Evolutionary conservation across 2,888 invertebrate genomes (phyloP).

Genomic region (Himalopsyche anomala): DNA sequence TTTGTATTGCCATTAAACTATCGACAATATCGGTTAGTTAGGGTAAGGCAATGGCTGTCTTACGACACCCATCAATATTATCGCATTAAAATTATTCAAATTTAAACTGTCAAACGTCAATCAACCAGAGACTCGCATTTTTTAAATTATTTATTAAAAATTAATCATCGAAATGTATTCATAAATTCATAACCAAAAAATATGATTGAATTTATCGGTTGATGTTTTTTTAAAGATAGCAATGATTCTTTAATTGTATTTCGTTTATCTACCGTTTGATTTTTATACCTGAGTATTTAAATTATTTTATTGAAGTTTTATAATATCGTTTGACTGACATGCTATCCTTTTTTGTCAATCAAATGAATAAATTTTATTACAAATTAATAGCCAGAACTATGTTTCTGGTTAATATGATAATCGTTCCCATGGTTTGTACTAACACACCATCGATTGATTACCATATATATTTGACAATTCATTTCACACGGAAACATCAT

Average conservation of each 20-base stretch:
- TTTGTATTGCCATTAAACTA: slow-evolving; percentile 52
- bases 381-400: neutral
- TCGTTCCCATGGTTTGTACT: neutral
- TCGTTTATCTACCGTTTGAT: neutral
- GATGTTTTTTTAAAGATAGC: slow-evolving; percentile 13
- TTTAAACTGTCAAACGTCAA: slow-evolving; percentile 63
- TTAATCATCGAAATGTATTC: slow-evolving; percentile 56
- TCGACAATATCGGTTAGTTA: slow-evolving; percentile 61
- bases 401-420: neutral
- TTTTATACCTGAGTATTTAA: neutral
- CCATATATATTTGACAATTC: no score
- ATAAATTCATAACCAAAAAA: slow-evolving; percentile 48
- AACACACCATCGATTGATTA: no score
- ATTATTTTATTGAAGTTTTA: slow-evolving; percentile 37
- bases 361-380: neutral
- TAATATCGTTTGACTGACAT: neutral
- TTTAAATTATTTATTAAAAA: slow-evolving; percentile 50
- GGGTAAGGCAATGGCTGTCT: slow-evolving; percentile 51
- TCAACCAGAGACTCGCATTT: slow-evolving; percentile 48
- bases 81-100: slow-evolving; percentile 63
- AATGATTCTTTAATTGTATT: neutral
- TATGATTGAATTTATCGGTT: neutral
- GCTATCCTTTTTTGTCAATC: slow-evolving; percentile 22
- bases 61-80: slow-evolving; percentile 58
- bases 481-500: no score